Base-by-base conservation (phyloP, 2,797 vertebrate genomes). In the Brachyalestes nurse region DNA sequence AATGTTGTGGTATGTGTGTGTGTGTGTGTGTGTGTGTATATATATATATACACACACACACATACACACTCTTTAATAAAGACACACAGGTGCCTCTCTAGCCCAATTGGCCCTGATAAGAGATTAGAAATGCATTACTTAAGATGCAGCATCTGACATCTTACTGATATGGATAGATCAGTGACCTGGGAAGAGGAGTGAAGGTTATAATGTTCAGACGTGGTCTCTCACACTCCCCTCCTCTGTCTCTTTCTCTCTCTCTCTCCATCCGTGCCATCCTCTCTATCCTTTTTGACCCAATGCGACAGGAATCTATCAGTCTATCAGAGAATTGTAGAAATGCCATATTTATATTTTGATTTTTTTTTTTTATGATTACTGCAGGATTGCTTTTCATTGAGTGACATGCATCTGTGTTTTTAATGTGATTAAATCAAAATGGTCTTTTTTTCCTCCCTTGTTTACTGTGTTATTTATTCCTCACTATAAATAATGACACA, bases 341-440 rank as follows among this genome's bases (percentile, higher is more conserved):
- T 67, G n/a, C 42, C 78, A 72, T 82, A 82, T 82, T 86, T 87
- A 80, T 79, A 78, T 84, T 88, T 85, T 76, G 82, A 77, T 78
- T 88, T 82, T 86, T 81, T 81, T 78, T 78, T 81, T 78, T 77
- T 45, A 8, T 45, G 42, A 8, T 85, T 89, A 82, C 80, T 64
- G 81, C 81, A 74, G 84, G 85, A 88, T 81, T 75, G 84, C 85
- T 75, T 83, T 83, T 90, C 86, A 90, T 93, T 87, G 86, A 88
- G 90, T 90, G 40, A 58, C 90, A 92, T 86, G 90, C 88, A 80
- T 92, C 89, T 90, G 90, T 93, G 91, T 93, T 93, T 92, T 90
- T 92, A 93, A 91, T 93, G 92, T 94, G 89, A 91, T 92, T 92
- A 90, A 89, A 91, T 92, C 92, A 89, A 89, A 72, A 82, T 79